A percentile compares a stretch with the other conserved stretches of the same genome.
These are phyloP conservation scores for Corydoras sp. DNA, from an alignment of 2,113 vertebrate genomes.

Conservation along the genomic window DNA sequence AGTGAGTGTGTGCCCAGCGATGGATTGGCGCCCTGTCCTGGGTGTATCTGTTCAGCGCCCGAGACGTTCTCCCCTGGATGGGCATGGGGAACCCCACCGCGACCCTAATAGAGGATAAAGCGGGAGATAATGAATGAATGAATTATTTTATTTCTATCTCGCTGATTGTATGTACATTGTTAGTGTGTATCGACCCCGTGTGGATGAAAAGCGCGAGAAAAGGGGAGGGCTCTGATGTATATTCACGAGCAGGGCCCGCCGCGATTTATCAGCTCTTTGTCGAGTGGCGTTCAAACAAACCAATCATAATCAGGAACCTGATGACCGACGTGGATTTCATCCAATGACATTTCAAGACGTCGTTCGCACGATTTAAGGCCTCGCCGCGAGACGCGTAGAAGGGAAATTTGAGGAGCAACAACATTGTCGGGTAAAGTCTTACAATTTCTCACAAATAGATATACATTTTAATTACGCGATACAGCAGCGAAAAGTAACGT, in stretches of 20 bases:
- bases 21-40: no score
- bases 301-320: background rate
- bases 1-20: no score
- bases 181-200: conserved; percentile 22
- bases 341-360: conserved; percentile 33
- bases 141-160: no score
- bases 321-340: conserved; percentile 5
- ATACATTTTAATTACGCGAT: background rate
- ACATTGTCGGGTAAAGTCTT: conserved; percentile 26
- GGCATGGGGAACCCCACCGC: no score
- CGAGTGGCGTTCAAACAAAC: conserved; percentile 14
- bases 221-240: background rate
- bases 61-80: no score
- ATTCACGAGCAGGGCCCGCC: background rate
- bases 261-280: background rate
- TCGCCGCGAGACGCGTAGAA: conserved; percentile 28
- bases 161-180: no score
- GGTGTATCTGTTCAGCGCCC: no score
- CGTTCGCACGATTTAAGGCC: conserved; percentile 35
- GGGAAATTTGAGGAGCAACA: conserved; percentile 18
- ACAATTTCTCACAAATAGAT: background rate
- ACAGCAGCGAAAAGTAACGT: background rate
- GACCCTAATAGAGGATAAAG: no score
- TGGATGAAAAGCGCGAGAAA: conserved; percentile 9
- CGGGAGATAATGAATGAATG: no score